These are phyloP conservation scores for Semicossyphus pulcher DNA, from an alignment of 2,113 vertebrate species.

Conservation along the genomic window DNA sequence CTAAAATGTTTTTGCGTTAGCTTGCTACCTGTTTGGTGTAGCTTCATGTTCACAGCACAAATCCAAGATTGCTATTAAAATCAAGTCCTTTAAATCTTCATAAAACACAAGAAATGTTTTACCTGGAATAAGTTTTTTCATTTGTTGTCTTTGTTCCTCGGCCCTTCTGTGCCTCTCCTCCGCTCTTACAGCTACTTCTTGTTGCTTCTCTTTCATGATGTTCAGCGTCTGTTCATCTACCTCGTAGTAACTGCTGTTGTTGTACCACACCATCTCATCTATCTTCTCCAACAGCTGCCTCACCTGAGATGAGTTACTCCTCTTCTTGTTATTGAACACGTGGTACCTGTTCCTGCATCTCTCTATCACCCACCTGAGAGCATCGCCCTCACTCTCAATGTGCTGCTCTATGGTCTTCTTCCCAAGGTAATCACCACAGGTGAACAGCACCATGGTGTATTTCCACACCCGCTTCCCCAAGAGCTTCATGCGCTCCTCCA, in stretches of 20 bases:
- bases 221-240: conserved; percentile 21
- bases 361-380: conserved; percentile 54
- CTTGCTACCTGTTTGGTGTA: too few relatives aligned
- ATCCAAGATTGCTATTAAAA: too few relatives aligned
- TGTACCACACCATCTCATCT: conserved; percentile 49
- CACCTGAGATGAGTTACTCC: conserved; percentile 43
- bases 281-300: conserved; percentile 52
- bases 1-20: too few relatives aligned
- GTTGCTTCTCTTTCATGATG: conserved; percentile 36
- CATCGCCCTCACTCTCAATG: conserved; percentile 63
- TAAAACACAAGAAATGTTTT: neutral
- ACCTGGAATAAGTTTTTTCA: conserved; percentile 37
- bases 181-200: conserved; percentile 27
- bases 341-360: conserved; percentile 59
- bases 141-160: conserved; percentile 11
- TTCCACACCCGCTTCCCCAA: conserved; percentile 56
- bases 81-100: too few relatives aligned
- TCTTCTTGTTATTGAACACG: conserved; percentile 56
- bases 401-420: conserved; percentile 52
- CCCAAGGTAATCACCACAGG: conserved; percentile 52
- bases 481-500: conserved; percentile 66
- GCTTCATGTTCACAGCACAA: too few relatives aligned
- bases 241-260: conserved; percentile 5
- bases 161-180: conserved; percentile 1
- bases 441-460: conserved; percentile 67